Evolutionary conservation across 2,113 vertebrate genomes (phyloP).

Genomic region (Oophaga pumilio): DNA sequence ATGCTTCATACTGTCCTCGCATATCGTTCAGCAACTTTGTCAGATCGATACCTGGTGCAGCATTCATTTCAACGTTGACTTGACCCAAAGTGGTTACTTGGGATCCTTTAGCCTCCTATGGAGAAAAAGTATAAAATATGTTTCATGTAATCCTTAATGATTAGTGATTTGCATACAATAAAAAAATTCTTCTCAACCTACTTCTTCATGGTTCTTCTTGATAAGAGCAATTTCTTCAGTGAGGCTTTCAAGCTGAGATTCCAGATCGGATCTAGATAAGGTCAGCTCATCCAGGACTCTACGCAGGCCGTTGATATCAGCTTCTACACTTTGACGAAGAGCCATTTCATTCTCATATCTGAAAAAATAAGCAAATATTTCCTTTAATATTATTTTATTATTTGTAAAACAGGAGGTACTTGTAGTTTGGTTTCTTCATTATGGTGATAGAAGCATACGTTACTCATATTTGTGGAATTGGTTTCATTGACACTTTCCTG

Average conservation of each 20-base stretch:
- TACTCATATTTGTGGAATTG: no score
- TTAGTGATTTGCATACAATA: background rate
- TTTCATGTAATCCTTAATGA: background rate
- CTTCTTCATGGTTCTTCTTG: conserved; percentile 83
- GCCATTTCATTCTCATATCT: conserved; percentile 78
- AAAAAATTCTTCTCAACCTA: conserved; percentile 56
- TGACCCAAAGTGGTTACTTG: conserved; percentile 75
- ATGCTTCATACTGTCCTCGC: conserved; percentile 79
- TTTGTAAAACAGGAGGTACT: background rate
- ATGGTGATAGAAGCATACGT: background rate
- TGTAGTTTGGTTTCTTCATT: background rate
- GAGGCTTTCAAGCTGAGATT: conserved; percentile 78
- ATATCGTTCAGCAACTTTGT: conserved; percentile 79
- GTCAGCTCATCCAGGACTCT: conserved; percentile 73
- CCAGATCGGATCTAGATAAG: conserved; percentile 67
- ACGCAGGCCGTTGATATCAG: conserved; percentile 60
- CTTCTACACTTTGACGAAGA: conserved; percentile 69
- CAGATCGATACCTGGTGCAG: conserved; percentile 79
- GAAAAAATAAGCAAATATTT: background rate
- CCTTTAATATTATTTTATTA: background rate
- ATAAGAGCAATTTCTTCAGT: conserved; percentile 79
- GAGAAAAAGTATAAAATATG: background rate
- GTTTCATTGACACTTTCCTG: no score
- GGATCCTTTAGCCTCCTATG: conserved; percentile 78
- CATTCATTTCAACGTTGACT: conserved; percentile 87